Evolutionary conservation across 2,888 invertebrate species (phyloP).

Genomic region (Xestia sexstrigata): DNA sequence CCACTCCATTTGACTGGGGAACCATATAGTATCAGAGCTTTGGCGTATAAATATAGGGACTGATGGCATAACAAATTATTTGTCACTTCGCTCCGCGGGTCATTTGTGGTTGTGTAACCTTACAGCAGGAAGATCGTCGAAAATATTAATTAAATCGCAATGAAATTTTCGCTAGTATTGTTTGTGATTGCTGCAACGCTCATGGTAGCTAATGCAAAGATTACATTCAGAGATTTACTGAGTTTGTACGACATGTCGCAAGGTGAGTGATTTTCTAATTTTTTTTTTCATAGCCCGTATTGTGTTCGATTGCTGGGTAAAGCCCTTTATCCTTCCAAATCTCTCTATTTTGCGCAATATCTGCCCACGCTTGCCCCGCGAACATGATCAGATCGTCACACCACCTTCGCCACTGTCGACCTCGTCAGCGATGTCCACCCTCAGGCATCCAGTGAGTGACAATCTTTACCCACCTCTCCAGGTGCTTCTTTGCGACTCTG

Average conservation of each 20-base stretch:
- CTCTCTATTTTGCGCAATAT: too few species aligned
- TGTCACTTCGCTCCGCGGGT: not conserved
- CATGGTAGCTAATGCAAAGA: constrained; percentile 23
- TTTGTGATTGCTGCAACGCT: constrained; percentile 13
- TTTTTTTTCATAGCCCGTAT: too few species aligned
- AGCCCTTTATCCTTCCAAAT: too few species aligned
- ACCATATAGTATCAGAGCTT: not conserved
- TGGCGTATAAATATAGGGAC: constrained; percentile 34
- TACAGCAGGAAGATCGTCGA: not conserved
- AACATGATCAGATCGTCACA: too few species aligned
- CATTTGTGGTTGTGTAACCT: constrained; percentile 8
- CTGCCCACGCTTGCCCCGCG: too few species aligned
- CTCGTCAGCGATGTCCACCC: too few species aligned
- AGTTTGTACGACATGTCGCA: constrained; percentile 27
- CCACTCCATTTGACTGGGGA: not conserved
- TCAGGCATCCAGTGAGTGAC: too few species aligned
- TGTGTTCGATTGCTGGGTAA: too few species aligned
- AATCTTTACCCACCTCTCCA: too few species aligned
- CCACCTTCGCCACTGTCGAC: too few species aligned
- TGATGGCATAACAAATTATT: constrained; percentile 2
- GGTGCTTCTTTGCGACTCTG: too few species aligned
- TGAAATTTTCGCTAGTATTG: constrained; percentile 45
- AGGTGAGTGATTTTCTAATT: constrained; percentile 31
- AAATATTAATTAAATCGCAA: constrained; percentile 30
- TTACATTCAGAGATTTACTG: constrained; percentile 16